Conservation (phyloP, 2,888 invertebrate species). For the Ametastegia equiseti region DNA sequence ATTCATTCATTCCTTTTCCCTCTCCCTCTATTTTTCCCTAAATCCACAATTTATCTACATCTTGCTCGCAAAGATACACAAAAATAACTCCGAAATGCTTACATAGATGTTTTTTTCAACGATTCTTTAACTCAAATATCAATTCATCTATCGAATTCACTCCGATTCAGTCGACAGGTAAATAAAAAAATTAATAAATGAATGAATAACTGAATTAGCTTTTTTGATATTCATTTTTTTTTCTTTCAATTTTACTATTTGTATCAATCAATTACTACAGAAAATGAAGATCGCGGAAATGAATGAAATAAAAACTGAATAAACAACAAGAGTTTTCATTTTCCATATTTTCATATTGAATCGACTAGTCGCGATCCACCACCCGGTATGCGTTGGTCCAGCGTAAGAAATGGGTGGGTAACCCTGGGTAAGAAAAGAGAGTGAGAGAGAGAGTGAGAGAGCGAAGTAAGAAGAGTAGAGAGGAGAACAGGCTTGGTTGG, state of each 20-base stretch:
- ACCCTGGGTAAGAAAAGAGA: slow-evolving; percentile 52
- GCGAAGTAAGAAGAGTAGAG: slow-evolving; percentile 65
- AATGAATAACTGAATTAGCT: no score
- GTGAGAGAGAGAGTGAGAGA: slow-evolving; percentile 58
- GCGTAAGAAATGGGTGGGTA: slow-evolving; percentile 72
- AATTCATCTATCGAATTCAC: no score
- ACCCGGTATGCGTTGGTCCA: slow-evolving; percentile 57
- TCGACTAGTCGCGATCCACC: slow-evolving; percentile 51
- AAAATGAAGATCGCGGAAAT: no score
- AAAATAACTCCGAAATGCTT: not conserved
- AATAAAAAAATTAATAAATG: no score
- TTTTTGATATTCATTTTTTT: no score
- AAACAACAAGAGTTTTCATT: not conserved
- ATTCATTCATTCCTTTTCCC: not conserved
- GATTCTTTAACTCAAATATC: no score
- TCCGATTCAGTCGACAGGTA: no score
- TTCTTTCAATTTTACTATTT: no score
- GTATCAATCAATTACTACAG: no score
- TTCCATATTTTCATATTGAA: not conserved
- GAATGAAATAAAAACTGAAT: not conserved
- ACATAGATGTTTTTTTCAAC: no score
- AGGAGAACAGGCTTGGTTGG: slow-evolving; percentile 61
- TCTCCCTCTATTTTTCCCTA: no score
- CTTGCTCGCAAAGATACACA: not conserved
- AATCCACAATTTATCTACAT: no score